These are phyloP conservation scores for Tokudaia muenninki DNA, from an alignment of 2,797 vertebrate species.

Conservation along the genomic window DNA sequence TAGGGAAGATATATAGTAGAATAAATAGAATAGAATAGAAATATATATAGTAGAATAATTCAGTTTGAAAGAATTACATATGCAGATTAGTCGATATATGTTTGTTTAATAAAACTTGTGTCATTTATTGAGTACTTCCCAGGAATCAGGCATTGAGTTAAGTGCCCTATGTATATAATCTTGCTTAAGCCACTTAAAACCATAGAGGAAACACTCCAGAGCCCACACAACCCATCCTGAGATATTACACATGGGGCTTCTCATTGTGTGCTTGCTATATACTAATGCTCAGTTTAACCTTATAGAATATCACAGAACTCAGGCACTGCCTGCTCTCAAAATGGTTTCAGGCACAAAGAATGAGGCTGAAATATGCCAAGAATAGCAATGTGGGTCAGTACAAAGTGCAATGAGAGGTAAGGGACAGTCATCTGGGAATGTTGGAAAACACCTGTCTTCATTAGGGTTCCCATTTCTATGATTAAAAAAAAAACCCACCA, in stretches of 20 bases:
- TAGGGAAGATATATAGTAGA: not conserved
- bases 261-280: not conserved
- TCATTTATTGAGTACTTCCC: not conserved
- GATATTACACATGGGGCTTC: not conserved
- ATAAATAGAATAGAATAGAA: not conserved
- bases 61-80: slow-evolving; percentile 5
- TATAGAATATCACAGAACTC: not conserved
- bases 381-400: not conserved
- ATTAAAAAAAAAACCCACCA: not conserved
- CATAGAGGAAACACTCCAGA: not conserved
- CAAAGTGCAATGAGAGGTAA: not conserved
- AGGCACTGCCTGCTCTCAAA: not conserved
- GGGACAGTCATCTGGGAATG: not conserved
- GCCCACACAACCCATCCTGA: not conserved
- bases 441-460: not conserved
- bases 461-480: not conserved
- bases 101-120: slow-evolving; percentile 27
- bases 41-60: not conserved
- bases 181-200: not conserved
- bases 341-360: not conserved
- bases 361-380: not conserved
- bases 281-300: not conserved
- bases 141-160: not conserved
- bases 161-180: not conserved
- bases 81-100: not conserved